Percentiles rank a stretch among this genome's conserved stretches.
Evolutionary conservation across 2,888 invertebrate genomes (phyloP).

Genomic region (Dioctria rufipes): DNA sequence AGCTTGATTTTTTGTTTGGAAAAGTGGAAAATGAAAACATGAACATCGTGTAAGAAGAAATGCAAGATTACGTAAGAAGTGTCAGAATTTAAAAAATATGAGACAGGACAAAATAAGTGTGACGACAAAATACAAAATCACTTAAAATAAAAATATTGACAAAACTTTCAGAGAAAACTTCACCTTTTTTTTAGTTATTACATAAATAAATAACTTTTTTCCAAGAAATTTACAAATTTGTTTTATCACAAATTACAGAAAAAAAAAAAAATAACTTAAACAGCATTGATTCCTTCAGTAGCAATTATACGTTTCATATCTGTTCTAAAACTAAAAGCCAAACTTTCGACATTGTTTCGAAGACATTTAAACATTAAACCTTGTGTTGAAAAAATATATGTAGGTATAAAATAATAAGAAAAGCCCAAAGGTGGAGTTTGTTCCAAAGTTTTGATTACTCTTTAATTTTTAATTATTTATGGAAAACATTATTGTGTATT

Average conservation of each 20-base stretch:
- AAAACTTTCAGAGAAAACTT: slow-evolving; percentile 58
- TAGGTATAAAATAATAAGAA: not conserved
- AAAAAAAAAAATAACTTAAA: not conserved
- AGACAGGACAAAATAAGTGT: not conserved
- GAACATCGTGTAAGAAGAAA: not conserved
- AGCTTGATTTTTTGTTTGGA: not conserved
- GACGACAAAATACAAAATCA: slow-evolving; percentile 31
- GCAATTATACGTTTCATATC: not conserved
- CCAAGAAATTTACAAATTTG: not conserved
- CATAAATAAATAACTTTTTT: slow-evolving; percentile 15
- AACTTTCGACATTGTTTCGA: slow-evolving; percentile 53
- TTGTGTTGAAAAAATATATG: slow-evolving; percentile 61
- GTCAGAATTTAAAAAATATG: not conserved
- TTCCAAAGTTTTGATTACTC: slow-evolving; percentile 65
- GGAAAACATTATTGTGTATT: slow-evolving; percentile 6
- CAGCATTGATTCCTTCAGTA: not conserved
- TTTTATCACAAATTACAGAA: not conserved
- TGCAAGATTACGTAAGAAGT: not conserved
- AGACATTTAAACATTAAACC: slow-evolving; percentile 60
- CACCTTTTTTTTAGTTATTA: slow-evolving; percentile 55
- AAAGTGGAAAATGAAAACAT: slow-evolving; percentile 1
- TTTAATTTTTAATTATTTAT: slow-evolving; percentile 28
- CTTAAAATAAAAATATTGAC: slow-evolving; percentile 27
- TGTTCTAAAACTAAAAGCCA: not conserved
- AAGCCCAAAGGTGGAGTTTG: slow-evolving; percentile 71